Conservation (phyloP, 2,113 vertebrate species). For the Phalacrocorax aristotelis region DNA sequence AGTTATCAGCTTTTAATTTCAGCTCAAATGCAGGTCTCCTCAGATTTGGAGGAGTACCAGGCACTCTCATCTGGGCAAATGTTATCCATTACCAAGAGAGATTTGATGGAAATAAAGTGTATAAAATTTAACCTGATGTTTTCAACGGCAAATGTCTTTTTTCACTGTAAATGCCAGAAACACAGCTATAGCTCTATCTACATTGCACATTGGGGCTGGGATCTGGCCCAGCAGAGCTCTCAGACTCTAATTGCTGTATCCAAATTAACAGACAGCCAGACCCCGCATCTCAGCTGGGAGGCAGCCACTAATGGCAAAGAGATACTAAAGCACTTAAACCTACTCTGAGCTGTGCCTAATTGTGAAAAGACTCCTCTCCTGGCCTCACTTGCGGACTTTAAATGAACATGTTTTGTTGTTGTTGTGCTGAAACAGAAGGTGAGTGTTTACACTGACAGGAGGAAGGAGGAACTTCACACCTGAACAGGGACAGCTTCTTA, state of each 20-base stretch:
- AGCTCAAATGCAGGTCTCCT: not conserved
- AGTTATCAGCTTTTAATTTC: not conserved
- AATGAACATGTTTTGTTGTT: not conserved
- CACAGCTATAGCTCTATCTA: not conserved
- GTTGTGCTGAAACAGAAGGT: not conserved
- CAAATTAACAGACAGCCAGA: conserved; percentile 8
- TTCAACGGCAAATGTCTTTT: not conserved
- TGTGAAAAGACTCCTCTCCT: not conserved
- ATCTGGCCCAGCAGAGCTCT: not conserved
- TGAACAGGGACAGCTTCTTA: not conserved
- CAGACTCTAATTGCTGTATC: not conserved
- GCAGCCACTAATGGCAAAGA: not conserved
- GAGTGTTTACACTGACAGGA: not conserved
- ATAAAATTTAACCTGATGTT: not conserved
- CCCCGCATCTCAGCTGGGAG: not conserved
- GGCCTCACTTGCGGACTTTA: fast-evolving
- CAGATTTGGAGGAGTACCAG: not conserved
- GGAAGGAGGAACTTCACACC: not conserved
- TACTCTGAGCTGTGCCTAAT: not conserved
- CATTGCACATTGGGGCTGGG: not conserved
- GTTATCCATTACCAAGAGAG: not conserved
- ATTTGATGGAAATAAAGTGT: not conserved
- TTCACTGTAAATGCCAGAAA: not conserved
- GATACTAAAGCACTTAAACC: conserved; percentile 3
- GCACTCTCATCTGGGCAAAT: not conserved